A percentile compares a stretch with the other conserved stretches of the same genome.
These are phyloP conservation scores for Drosophila kambysellisi DNA, from an alignment of 2,888 invertebrate species.

Conservation along the genomic window DNA sequence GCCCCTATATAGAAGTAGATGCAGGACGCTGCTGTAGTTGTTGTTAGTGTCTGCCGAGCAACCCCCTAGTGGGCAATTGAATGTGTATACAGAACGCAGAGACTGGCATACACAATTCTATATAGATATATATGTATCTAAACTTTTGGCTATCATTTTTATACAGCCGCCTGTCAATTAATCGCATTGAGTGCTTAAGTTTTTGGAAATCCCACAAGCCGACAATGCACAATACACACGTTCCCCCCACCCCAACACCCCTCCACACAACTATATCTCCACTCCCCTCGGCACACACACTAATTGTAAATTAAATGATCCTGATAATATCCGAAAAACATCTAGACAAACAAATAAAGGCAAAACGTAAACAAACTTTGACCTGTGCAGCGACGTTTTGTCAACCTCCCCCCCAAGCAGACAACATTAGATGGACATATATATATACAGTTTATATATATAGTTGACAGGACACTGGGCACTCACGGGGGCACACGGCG, in stretches of 20 bases:
- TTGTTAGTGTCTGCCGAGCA: slow-evolving; percentile 58
- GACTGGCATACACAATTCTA: slow-evolving; percentile 17
- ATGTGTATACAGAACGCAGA: slow-evolving; percentile 32
- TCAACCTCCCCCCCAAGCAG: slow-evolving; percentile 46
- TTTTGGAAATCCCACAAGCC: slow-evolving; percentile 41
- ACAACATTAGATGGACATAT: slow-evolving; percentile 28
- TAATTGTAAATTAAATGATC: slow-evolving; percentile 81
- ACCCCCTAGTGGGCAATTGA: slow-evolving; percentile 71
- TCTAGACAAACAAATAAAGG: slow-evolving; percentile 74
- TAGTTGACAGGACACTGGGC: slow-evolving; percentile 38
- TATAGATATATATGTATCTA: slow-evolving; percentile 6
- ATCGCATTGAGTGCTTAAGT: slow-evolving; percentile 73
- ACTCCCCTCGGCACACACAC: slow-evolving; percentile 49
- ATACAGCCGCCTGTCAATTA: slow-evolving; percentile 55
- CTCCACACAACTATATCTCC: background rate
- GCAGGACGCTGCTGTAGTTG: slow-evolving; percentile 48
- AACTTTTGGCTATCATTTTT: slow-evolving; percentile 18
- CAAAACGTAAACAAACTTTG: slow-evolving; percentile 75
- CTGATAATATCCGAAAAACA: slow-evolving; percentile 80
- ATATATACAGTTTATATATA: background rate
- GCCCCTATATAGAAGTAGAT: slow-evolving; percentile 55
- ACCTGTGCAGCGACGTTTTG: slow-evolving; percentile 62
- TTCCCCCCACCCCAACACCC: background rate
- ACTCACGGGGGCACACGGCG: slow-evolving; percentile 73
- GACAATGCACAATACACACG: slow-evolving; percentile 21